These are phyloP conservation scores for Rallus crepitans DNA, from an alignment of 2,797 vertebrate species.

Conservation along the genomic window DNA sequence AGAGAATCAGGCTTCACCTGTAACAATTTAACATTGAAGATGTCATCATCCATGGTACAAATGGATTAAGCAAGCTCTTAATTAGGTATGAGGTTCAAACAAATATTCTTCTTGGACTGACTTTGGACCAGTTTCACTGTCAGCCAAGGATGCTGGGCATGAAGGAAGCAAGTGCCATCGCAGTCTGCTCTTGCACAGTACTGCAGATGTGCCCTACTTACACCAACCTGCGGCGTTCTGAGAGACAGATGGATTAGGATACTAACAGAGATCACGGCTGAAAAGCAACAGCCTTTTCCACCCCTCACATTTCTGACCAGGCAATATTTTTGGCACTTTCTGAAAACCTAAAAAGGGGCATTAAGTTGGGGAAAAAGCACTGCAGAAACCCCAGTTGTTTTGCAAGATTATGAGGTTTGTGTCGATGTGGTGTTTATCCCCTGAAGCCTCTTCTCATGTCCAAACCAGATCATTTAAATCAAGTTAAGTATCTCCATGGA, in stretches of 20 bases:
- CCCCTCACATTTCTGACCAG: not conserved
- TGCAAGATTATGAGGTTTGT: not conserved
- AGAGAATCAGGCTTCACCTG: not conserved
- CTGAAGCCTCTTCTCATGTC: not conserved
- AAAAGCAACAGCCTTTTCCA: not conserved
- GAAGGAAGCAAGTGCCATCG: not conserved
- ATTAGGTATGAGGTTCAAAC: not conserved
- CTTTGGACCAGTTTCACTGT: not conserved
- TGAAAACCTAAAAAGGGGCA: not conserved
- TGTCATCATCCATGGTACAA: not conserved
- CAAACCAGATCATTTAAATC: not conserved
- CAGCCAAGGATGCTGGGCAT: not conserved
- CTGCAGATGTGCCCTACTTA: not conserved
- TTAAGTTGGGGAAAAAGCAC: not conserved
- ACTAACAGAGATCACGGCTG: not conserved
- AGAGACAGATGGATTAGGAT: not conserved
- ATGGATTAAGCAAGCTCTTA: not conserved
- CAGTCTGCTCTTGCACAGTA: not conserved
- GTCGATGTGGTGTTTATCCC: not conserved
- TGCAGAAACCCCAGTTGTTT: not conserved
- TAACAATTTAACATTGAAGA: not conserved
- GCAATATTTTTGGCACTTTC: not conserved
- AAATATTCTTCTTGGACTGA: not conserved
- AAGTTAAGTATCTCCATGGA: slow-evolving; percentile 50
- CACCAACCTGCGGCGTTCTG: rapidly evolving